Base-by-base conservation (phyloP, 2,888 invertebrate genomes). In the Escarpia spicata region DNA sequence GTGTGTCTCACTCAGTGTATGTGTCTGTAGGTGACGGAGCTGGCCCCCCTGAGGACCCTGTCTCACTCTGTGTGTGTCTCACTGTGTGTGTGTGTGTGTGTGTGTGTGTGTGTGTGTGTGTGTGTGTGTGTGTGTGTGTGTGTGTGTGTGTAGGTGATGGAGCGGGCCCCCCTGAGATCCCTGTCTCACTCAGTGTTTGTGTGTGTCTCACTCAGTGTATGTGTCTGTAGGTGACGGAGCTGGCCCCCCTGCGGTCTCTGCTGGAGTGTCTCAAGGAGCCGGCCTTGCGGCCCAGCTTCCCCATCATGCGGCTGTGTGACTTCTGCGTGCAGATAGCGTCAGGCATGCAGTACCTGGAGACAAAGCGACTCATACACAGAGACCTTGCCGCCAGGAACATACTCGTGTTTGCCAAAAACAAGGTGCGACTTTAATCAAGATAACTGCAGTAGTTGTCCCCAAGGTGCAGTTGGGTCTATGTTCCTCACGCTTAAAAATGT, bases 341-440 rank as follows among this genome's bases (percentile, higher is more conserved):
- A 8, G 99, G 99, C 92, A 99, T 99, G 99, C 98, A 98, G 96
- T 99, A 99, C 97, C 97, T 99, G 95, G 99, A 99, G 97, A 98
- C 98, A 94, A 99, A 99, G 97, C 97, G 99, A 96, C 97, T 99
- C 95, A 99, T 99, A 96, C 99, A 99, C 97, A 97, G 99, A 95
- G 99, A 99, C 97, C 97, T 99, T 95, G 99, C 99, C 3, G 99
- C 99, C 58, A 97, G 99, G 95, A 99, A 99, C 97, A 99, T 99
- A 95, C 97, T 99, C 95, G 99, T 99, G 0, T 99, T 99, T 97
- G 98, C 98, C 93, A 98, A 98, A 96, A 98, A 98, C 96, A 98
- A 98, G 97, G 99, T 97, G 75, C 6, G 75, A 6, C 26, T 75
- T 26, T 75, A 75, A 75, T 75, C 6, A 75, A 75, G 75, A 26